Conservation (phyloP, 2,888 invertebrate genomes). For the Erebia epiphron region DNA sequence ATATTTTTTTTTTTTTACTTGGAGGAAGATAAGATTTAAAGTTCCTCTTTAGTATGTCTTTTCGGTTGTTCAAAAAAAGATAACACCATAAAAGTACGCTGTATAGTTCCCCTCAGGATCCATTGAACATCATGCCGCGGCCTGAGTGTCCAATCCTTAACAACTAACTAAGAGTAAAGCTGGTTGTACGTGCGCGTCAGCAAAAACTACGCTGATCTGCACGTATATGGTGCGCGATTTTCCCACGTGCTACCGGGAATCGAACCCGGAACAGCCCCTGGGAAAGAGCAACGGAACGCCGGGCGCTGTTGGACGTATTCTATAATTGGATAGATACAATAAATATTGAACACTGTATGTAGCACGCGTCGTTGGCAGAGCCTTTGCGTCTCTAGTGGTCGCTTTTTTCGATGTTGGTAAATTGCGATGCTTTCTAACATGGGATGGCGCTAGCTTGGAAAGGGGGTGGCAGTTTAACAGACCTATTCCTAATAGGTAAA, state of each 20-base stretch:
- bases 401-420: neutral
- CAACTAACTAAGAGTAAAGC: constrained; percentile 31
- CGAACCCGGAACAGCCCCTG: constrained; percentile 74
- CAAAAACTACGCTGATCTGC: constrained; percentile 55
- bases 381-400: constrained; percentile 23
- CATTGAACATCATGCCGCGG: neutral
- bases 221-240: constrained; percentile 66
- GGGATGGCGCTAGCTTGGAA: neutral
- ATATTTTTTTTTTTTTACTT: no score
- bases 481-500: no score
- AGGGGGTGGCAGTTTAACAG: no score
- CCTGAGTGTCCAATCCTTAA: neutral
- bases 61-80: no score
- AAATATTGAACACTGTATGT: constrained; percentile 42
- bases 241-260: constrained; percentile 80
- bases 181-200: constrained; percentile 40
- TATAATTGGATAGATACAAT: constrained; percentile 48
- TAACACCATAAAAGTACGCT: no score
- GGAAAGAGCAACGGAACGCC: constrained; percentile 64
- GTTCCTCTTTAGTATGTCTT: no score
- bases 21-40: no score
- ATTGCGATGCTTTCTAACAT: neutral
- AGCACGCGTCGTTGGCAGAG: constrained; percentile 38
- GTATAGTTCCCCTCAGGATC: no score
- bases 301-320: constrained; percentile 58